Base-by-base conservation (phyloP, 2,888 invertebrate genomes). In the Hedya salicella region DNA sequence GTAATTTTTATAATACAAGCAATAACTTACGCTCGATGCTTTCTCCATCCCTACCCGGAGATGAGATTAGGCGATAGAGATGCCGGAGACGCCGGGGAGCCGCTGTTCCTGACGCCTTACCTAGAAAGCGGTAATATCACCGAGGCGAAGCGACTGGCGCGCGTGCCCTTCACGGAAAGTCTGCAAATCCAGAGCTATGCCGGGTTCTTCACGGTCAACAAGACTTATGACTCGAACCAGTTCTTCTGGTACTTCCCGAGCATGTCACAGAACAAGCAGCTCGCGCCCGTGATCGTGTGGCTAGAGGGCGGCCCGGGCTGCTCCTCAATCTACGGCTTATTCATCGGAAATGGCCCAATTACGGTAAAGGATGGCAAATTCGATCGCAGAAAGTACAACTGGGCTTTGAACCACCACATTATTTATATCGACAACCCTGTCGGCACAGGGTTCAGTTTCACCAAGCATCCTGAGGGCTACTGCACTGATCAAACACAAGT, bases 231-330 rank as follows among this genome's bases (percentile, higher is more conserved):
- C 74, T 97, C 97, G 0, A 97, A 98, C 79, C 93, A 96, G 86
- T 98, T 97, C 88, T 97, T 98, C 85, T 98, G 98, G 98, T 98
- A 96, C 80, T 97, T 98, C 80, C 97, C 97, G 0, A 95, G 97
- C 0, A 93, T 94, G 92, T 71, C 82, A 1, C 85, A 87, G 0
- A 80, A 87, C 32, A 86, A 83, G 1, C 87, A 89, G 61, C 85
- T 89, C 49, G 95, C 95, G 0, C 96, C 96, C 0, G 95, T 97
- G 0, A 85, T 97, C 0, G 85, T 97, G 4, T 97, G 97, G 97
- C 89, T 97, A 1, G 96, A 97, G 86, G 97, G 97, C 3, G 97
- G 97, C 0, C 97, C 97, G 0, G 97, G 97, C 0, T 96, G 96
- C 0, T 93, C 95, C 0, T 97, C 97, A 0, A 84, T 97, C 42